Evolutionary conservation across 2,888 invertebrate species (phyloP).

Genomic region (Brachycybe producta): DNA sequence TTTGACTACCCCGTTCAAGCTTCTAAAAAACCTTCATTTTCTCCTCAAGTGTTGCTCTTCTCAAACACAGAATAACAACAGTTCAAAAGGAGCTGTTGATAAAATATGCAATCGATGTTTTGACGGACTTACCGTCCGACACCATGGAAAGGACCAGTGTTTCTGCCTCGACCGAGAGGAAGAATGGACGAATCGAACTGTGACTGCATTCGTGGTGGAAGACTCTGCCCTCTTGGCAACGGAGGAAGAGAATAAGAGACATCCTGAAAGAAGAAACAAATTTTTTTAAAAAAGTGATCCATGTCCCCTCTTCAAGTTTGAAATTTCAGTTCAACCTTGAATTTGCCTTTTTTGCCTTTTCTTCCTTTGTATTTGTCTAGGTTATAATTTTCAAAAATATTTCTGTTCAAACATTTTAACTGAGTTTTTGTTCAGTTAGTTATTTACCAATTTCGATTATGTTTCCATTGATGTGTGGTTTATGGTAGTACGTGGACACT

Average conservation of each 20-base stretch:
- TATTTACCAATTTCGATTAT: slow-evolving; percentile 11
- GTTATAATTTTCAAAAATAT: neutral
- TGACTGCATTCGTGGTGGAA: slow-evolving; percentile 13
- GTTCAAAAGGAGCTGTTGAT: too few relatives aligned
- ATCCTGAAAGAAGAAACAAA: slow-evolving; percentile 13
- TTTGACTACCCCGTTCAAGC: too few relatives aligned
- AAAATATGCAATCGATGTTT: neutral
- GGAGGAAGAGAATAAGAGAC: slow-evolving; percentile 9
- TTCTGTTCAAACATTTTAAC: neutral
- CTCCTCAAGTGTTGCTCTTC: too few relatives aligned
- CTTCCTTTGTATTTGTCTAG: neutral
- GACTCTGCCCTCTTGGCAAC: slow-evolving; percentile 7
- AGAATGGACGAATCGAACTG: slow-evolving; percentile 7
- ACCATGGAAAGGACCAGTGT: neutral
- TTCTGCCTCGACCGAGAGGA: slow-evolving; percentile 9
- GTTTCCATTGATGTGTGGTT: slow-evolving; percentile 11
- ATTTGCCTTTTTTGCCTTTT: neutral
- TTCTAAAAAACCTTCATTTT: too few relatives aligned
- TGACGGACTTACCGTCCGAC: neutral
- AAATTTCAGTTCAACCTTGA: neutral
- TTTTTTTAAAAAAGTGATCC: too few relatives aligned
- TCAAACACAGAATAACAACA: too few relatives aligned
- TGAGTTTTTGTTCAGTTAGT: neutral
- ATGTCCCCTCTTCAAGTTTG: neutral
- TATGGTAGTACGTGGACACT: slow-evolving; percentile 14